Percentiles rank a stretch among this genome's conserved stretches.
Evolutionary conservation across 2,797 vertebrate species (phyloP).

Genomic region (Parauchenoglanis ngamensis): DNA sequence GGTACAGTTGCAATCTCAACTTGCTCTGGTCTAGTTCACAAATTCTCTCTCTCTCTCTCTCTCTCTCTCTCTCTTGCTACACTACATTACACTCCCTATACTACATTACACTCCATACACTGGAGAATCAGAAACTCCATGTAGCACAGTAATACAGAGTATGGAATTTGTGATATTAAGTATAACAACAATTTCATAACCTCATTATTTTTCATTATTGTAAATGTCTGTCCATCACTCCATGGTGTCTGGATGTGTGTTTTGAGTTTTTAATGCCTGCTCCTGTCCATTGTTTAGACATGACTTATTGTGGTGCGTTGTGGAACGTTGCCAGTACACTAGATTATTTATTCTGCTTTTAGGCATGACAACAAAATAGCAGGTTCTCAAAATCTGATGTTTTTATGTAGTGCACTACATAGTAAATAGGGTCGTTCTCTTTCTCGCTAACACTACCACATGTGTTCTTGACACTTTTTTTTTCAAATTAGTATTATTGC

Average conservation of each 20-base stretch:
- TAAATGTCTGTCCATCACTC: not conserved
- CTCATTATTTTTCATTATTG: not conserved
- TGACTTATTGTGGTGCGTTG: not conserved
- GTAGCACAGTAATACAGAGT: not conserved
- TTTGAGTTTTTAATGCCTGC: not conserved
- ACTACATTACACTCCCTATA: not conserved
- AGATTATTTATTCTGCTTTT: not conserved
- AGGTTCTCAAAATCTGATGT: not conserved
- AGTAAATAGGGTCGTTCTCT: not conserved
- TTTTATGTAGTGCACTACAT: not conserved
- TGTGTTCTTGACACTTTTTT: not conserved
- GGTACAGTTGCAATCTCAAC: not conserved
- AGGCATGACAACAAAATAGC: not conserved
- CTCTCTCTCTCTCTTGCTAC: not conserved
- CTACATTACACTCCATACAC: not conserved
- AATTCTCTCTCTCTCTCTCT: not conserved
- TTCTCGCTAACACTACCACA: not conserved
- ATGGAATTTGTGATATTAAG: not conserved
- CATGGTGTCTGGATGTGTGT: not conserved
- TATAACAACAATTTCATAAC: not conserved
- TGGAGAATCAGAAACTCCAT: not conserved
- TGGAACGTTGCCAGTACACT: not conserved
- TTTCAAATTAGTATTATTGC: not conserved
- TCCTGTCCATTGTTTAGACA: not conserved
- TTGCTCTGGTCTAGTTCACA: constrained; percentile 24